phyloP scores from a whole-genome alignment of 2,113 vertebrate species.

The Clarias gariepinus region DNA sequence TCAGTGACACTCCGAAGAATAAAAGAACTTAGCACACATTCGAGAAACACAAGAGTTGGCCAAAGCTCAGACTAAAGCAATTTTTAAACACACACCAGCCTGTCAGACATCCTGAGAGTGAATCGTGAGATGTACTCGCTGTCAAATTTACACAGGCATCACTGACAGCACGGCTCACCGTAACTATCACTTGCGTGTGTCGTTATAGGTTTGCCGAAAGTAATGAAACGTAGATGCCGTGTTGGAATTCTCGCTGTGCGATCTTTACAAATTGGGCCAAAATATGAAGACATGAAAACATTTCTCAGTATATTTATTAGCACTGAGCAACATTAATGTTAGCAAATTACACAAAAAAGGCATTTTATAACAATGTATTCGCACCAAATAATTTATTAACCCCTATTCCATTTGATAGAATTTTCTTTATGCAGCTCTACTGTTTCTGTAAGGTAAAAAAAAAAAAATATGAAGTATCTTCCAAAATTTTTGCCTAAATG shows the following conservation, averaged over 20 bases:
- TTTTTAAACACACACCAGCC: neutral
- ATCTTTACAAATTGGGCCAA: neutral
- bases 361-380: neutral
- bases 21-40: neutral
- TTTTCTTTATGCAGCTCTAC: neutral
- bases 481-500: too few species aligned
- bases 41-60: neutral
- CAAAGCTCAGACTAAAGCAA: neutral
- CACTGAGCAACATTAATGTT: neutral
- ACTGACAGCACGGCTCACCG: neutral
- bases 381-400: too few species aligned
- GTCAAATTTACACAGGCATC: neutral
- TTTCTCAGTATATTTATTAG: neutral
- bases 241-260: neutral
- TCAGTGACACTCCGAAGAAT: conserved; percentile 7
- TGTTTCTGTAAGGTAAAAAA: neutral
- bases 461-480: neutral
- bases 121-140: neutral
- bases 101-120: neutral
- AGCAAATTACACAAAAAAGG: neutral
- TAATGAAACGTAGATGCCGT: neutral
- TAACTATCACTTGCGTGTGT: neutral
- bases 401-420: neutral
- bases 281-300: neutral
- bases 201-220: neutral